A percentile compares a stretch with the other conserved stretches of the same genome.
phyloP scores from a whole-genome alignment of 2,113 vertebrate genomes.

The Calyptommatus sinebrachiatus region DNA sequence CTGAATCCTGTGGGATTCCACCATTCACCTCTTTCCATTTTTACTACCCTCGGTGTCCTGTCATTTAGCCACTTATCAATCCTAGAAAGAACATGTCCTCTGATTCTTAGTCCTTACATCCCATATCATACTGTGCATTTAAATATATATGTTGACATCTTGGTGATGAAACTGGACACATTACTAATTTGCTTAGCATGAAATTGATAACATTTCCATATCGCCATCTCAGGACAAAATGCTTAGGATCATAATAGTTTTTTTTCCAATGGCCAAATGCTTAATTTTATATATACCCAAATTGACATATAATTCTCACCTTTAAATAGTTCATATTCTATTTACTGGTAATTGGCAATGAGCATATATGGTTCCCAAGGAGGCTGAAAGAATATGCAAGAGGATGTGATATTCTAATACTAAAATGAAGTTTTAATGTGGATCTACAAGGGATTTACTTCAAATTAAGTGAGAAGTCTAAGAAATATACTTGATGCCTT shows the following conservation, averaged over 20 bases:
- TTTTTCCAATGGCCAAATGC: background rate
- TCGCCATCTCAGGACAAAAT: background rate
- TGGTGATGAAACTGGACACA: background rate
- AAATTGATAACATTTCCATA: background rate
- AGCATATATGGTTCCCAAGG: background rate
- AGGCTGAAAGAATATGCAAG: conserved; percentile 4
- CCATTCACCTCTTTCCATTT: too few species aligned
- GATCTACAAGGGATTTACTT: conserved; percentile 17
- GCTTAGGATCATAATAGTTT: too few species aligned
- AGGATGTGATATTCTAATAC: conserved; percentile 8
- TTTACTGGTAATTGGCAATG: conserved; percentile 22
- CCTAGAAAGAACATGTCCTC: too few species aligned
- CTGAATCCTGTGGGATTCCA: too few species aligned
- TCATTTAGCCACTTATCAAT: too few species aligned
- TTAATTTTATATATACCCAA: background rate
- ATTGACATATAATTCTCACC: background rate
- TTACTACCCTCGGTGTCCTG: too few species aligned
- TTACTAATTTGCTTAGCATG: too few species aligned
- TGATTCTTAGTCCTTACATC: too few species aligned
- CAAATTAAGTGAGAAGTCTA: background rate
- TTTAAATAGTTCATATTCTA: conserved; percentile 8
- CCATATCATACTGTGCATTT: too few species aligned
- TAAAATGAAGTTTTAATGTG: conserved; percentile 27
- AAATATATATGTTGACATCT: background rate
- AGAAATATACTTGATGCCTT: conserved; percentile 19